Evolutionary conservation across 2,888 invertebrate species (phyloP).

Genomic region (Latrodectus hesperus): DNA sequence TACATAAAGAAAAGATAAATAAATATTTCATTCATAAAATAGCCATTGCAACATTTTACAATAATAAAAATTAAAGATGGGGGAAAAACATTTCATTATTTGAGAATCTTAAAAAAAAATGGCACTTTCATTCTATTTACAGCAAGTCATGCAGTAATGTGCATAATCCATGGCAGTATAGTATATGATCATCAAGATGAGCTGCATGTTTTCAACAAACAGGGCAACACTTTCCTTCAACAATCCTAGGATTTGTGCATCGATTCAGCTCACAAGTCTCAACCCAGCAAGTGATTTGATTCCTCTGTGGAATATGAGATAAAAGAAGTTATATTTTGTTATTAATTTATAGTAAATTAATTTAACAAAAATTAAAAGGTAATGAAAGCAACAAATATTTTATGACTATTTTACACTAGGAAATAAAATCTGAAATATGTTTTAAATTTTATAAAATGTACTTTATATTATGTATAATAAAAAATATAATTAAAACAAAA

Average conservation of each 20-base stretch:
- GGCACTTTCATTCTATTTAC: slow-evolving; percentile 23
- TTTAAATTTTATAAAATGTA: no score
- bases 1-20: no score
- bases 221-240: slow-evolving; percentile 77
- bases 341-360: neutral
- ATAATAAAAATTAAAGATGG: no score
- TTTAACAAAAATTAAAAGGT: no score
- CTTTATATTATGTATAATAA: no score
- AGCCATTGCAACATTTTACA: no score
- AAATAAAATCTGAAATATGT: no score
- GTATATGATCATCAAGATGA: slow-evolving; percentile 4
- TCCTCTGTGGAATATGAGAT: slow-evolving; percentile 72
- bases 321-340: neutral
- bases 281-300: slow-evolving; percentile 77
- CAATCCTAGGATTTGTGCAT: slow-evolving; percentile 75
- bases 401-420: no score
- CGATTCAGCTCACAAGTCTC: slow-evolving; percentile 75
- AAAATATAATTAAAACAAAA: no score
- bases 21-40: no score
- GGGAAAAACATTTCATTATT: no score
- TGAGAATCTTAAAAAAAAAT: neutral
- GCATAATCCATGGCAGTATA: slow-evolving; percentile 2
- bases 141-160: slow-evolving; percentile 14
- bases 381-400: no score
- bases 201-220: slow-evolving; percentile 73